Conservation (phyloP, 2,797 vertebrate genomes). For the Callimico goeldii region DNA sequence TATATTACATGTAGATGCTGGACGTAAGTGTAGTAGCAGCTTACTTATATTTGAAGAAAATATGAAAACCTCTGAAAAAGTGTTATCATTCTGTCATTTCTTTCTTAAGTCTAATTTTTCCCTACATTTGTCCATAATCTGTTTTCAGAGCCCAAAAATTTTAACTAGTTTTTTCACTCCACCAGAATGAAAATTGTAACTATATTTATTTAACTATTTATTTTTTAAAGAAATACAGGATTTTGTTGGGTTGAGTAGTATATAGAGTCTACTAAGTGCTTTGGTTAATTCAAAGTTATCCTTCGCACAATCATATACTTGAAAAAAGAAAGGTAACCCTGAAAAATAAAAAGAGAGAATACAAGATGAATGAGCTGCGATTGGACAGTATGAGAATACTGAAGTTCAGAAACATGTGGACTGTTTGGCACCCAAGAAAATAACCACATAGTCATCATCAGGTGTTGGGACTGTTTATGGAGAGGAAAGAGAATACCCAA, state of each 20-base stretch:
- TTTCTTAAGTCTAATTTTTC: not conserved
- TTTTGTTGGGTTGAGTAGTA: not conserved
- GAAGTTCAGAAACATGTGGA: not conserved
- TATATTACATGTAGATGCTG: slow-evolving; percentile 23
- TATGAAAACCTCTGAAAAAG: not conserved
- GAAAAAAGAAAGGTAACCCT: not conserved
- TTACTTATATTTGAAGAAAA: slow-evolving; percentile 30
- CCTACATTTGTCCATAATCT: not conserved
- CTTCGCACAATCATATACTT: not conserved
- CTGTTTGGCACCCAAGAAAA: not conserved
- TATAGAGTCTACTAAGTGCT: not conserved
- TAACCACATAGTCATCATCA: not conserved
- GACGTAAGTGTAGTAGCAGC: not conserved
- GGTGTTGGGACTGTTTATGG: not conserved
- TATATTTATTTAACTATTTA: not conserved
- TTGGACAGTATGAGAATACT: not conserved
- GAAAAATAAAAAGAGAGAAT: not conserved
- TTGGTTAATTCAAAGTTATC: not conserved
- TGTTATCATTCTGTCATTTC: not conserved
- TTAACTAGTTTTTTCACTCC: not conserved
- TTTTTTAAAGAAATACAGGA: not conserved
- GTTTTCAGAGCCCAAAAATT: not conserved
- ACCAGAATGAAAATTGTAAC: not conserved
- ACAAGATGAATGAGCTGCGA: not conserved
- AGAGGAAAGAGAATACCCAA: not conserved